Percentiles rank a stretch among this genome's conserved stretches.
These are phyloP conservation scores for Vidua macroura DNA, from an alignment of 2,113 vertebrate genomes.

Conservation along the genomic window DNA sequence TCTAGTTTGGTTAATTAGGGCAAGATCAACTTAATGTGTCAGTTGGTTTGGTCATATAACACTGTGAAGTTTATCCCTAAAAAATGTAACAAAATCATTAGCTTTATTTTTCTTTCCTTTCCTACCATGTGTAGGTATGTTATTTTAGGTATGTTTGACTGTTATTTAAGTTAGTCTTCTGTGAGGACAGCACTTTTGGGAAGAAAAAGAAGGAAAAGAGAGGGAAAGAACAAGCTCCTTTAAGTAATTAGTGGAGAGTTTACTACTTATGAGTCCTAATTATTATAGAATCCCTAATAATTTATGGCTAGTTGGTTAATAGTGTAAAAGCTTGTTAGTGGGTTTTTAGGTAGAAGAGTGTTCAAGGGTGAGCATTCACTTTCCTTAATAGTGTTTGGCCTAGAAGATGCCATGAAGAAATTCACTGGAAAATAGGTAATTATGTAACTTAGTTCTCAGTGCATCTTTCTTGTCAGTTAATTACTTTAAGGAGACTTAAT, in stretches of 20 bases:
- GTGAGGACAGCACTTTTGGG: not conserved
- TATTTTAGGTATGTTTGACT: not conserved
- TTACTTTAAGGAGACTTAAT: not conserved
- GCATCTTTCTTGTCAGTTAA: not conserved
- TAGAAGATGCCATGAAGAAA: not conserved
- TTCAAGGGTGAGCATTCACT: not conserved
- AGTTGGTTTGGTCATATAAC: not conserved
- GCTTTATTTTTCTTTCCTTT: not conserved
- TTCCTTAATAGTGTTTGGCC: not conserved
- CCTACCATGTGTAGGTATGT: not conserved
- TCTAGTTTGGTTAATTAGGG: not conserved
- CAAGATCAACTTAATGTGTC: not conserved
- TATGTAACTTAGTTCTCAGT: not conserved
- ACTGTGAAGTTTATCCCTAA: not conserved
- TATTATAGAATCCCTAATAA: not conserved
- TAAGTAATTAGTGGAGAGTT: not conserved
- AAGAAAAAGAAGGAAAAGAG: not conserved
- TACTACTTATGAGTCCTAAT: not conserved
- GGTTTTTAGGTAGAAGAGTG: not conserved
- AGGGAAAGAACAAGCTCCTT: not conserved
- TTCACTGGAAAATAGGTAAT: not conserved
- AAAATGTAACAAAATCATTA: not conserved
- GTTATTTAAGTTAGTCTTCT: not conserved
- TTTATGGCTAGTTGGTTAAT: not conserved
- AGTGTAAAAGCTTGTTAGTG: not conserved